Percentiles rank a stretch among this genome's conserved stretches.
Evolutionary conservation across 1,140 invertebrate genomes (phyloP).

Genomic region (Zeugodacus cucurbitae): DNA sequence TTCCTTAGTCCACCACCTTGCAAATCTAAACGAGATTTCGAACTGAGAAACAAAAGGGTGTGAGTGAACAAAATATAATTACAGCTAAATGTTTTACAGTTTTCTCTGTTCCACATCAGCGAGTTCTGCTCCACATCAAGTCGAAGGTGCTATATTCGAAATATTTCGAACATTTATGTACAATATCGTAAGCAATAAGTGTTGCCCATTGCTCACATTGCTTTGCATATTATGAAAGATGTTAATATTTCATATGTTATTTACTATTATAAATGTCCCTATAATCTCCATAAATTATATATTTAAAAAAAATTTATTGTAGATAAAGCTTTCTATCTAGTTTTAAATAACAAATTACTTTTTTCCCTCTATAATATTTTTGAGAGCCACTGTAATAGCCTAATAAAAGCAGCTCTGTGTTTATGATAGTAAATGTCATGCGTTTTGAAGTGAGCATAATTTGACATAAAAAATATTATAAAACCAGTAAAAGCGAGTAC

Average conservation of each 20-base stretch:
- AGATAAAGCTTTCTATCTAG: no score
- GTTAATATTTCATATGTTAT: no score
- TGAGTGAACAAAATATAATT: not conserved
- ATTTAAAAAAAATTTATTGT: no score
- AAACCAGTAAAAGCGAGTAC: not conserved
- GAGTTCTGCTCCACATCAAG: not conserved
- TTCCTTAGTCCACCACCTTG: not conserved
- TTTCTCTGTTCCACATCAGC: not conserved
- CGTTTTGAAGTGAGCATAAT: not conserved
- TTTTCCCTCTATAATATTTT: not conserved
- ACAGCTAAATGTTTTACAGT: not conserved
- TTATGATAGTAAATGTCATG: not conserved
- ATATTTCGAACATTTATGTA: not conserved
- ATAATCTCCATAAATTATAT: no score
- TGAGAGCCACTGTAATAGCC: not conserved
- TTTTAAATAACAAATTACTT: no score
- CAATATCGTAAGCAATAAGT: not conserved
- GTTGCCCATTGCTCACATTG: not conserved
- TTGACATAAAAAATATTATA: not conserved
- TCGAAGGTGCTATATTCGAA: not conserved
- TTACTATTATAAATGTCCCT: no score
- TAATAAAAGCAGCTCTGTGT: not conserved
- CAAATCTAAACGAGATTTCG: slow-evolving; percentile 4
- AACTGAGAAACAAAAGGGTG: slow-evolving; percentile 3
- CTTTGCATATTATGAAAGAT: no score